phyloP scores from a whole-genome alignment of 2,888 invertebrate genomes.

The Eurytoma californica region DNA sequence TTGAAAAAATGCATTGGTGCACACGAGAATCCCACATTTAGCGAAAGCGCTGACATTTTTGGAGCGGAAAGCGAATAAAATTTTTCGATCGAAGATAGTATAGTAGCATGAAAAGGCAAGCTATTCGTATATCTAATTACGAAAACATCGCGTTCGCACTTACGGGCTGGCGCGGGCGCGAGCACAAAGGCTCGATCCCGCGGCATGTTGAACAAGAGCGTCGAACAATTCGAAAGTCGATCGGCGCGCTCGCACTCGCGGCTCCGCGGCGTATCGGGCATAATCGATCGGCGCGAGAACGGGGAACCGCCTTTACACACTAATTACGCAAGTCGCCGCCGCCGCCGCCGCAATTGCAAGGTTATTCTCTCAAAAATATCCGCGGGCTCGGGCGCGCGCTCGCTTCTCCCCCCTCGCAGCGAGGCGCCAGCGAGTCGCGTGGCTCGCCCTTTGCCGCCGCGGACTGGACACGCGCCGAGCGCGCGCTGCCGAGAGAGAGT shows the following conservation, averaged over 20 bases:
- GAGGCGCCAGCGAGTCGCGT: constrained; percentile 59
- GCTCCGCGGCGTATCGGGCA: constrained; percentile 2
- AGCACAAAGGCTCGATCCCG: neutral
- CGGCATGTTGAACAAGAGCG: constrained; percentile 33
- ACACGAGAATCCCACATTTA: neutral
- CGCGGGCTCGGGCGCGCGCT: constrained; percentile 8
- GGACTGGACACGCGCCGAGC: constrained; percentile 10
- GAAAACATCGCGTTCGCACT: neutral
- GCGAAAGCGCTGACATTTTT: no score
- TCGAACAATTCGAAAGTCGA: constrained; percentile 43
- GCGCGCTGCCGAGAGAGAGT: neutral
- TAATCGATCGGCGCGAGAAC: constrained; percentile 40
- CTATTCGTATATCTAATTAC: neutral
- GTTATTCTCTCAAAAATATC: constrained; percentile 48
- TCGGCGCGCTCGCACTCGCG: neutral
- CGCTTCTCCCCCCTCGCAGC: constrained; percentile 50
- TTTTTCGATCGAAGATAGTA: no score
- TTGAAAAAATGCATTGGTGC: no score
- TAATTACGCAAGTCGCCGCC: constrained; percentile 58
- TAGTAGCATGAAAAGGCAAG: no score
- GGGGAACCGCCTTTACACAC: constrained; percentile 29
- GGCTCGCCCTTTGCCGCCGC: constrained; percentile 53
- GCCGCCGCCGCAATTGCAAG: constrained; percentile 28
- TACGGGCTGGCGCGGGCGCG: neutral
- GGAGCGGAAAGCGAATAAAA: no score